Evolutionary conservation across 2,113 vertebrate species (phyloP).

Genomic region (Misgurnus mizolepis): DNA sequence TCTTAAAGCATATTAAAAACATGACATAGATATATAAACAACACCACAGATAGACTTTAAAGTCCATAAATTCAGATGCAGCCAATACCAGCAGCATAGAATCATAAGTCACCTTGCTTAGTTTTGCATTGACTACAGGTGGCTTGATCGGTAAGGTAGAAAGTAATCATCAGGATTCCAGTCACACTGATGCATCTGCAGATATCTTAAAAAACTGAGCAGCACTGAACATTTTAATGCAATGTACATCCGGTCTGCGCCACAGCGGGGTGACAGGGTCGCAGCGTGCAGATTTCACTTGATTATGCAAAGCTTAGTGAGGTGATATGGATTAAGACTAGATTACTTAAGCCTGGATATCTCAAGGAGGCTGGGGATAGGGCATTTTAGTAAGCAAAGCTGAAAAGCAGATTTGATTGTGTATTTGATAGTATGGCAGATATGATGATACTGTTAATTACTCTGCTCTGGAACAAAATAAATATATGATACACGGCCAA

Average conservation of each 20-base stretch:
- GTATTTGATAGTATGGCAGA: constrained; percentile 7
- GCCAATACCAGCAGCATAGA: constrained; percentile 22
- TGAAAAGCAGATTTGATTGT: constrained; percentile 36
- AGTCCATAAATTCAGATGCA: too few species aligned
- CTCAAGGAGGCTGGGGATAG: not conserved
- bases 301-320: constrained; percentile 56
- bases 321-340: constrained; percentile 53
- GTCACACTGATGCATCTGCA: constrained; percentile 47
- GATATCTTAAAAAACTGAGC: constrained; percentile 33
- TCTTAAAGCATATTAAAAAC: too few species aligned
- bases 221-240: constrained; percentile 54
- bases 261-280: constrained; percentile 43
- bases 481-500: constrained; percentile 5
- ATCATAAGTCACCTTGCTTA: constrained; percentile 54
- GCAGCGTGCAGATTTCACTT: constrained; percentile 50
- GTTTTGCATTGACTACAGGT: constrained; percentile 50
- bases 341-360: constrained; percentile 42
- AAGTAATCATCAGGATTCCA: constrained; percentile 57
- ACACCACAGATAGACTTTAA: too few species aligned
- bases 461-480: not conserved
- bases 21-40: too few species aligned
- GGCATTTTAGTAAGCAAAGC: constrained; percentile 36
- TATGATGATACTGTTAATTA: constrained; percentile 11
- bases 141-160: constrained; percentile 48
- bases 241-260: constrained; percentile 25